Conservation (phyloP, 1,140 invertebrate species). For the Macrostomum lignano region DNA sequence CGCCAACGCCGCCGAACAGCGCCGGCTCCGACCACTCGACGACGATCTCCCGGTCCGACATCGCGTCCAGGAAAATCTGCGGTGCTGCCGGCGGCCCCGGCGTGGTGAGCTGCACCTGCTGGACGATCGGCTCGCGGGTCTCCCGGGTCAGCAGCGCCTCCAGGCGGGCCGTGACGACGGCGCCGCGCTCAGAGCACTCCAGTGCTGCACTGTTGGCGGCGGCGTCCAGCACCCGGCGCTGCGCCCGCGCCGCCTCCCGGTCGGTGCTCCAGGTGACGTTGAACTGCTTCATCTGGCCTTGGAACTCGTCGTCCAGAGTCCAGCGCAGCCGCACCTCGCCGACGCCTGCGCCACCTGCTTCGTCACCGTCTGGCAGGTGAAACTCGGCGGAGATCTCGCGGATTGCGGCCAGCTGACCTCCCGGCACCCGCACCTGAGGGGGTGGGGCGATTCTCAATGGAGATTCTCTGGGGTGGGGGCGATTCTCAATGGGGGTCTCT, state of each 20-base stretch:
- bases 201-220: constrained; percentile 11
- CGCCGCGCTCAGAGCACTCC: too few relatives aligned
- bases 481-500: too few relatives aligned
- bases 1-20: constrained; percentile 16
- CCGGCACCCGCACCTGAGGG: constrained; percentile 22
- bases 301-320: constrained; percentile 13
- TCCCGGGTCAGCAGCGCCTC: constrained; percentile 16
- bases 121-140: constrained; percentile 10
- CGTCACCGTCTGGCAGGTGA: background rate
- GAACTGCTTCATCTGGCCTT: constrained; percentile 17
- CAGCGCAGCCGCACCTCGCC: constrained; percentile 16
- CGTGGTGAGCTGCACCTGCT: constrained; percentile 18
- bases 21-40: constrained; percentile 25
- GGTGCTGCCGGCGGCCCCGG: constrained; percentile 24
- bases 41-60: constrained; percentile 17
- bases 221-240: constrained; percentile 16
- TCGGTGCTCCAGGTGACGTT: constrained; percentile 19
- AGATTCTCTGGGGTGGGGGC: too few relatives aligned
- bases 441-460: too few relatives aligned
- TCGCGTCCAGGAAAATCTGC: constrained; percentile 18
- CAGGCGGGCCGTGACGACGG: too few relatives aligned
- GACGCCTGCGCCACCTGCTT: constrained; percentile 5
- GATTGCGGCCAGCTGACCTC: constrained; percentile 11
- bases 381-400: constrained; percentile 5
- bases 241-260: constrained; percentile 15